Evolutionary conservation across 2,888 invertebrate species (phyloP).

Genomic region (Tiliacea aurago): DNA sequence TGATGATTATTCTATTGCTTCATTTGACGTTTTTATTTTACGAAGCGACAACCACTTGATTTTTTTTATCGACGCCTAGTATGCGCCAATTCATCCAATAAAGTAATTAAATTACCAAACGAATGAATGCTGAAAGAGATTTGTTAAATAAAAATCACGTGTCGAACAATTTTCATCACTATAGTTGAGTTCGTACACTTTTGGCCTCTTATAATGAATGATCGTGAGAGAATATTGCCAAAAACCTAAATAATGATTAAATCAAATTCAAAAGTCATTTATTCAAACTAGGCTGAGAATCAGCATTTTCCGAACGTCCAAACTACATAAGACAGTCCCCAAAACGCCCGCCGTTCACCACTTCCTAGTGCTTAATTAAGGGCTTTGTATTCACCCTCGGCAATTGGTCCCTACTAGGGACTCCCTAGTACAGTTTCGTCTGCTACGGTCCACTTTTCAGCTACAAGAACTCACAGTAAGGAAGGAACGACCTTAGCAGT

Average conservation of each 20-base stretch:
- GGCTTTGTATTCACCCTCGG: neutral
- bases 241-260: neutral
- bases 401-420: too few species aligned
- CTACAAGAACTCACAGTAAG: neutral
- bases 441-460: neutral
- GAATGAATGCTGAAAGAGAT: constrained; percentile 44
- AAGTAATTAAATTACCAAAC: constrained; percentile 57
- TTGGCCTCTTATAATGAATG: constrained; percentile 24
- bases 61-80: constrained; percentile 37
- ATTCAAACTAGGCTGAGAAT: too few species aligned
- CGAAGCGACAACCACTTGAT: constrained; percentile 6
- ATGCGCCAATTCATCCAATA: constrained; percentile 58
- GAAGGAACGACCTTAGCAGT: too few species aligned
- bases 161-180: constrained; percentile 26
- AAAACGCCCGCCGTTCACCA: too few species aligned
- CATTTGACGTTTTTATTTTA: neutral
- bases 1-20: neutral
- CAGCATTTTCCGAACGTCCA: too few species aligned
- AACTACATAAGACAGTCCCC: too few species aligned
- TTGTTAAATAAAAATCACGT: constrained; percentile 55
- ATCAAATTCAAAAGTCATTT: too few species aligned
- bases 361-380: too few species aligned
- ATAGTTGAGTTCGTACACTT: constrained; percentile 18
- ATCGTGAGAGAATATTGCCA: constrained; percentile 29
- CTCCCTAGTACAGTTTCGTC: neutral